Conservation (phyloP, 2,888 invertebrate genomes). For the Drosophila picticornis region DNA sequence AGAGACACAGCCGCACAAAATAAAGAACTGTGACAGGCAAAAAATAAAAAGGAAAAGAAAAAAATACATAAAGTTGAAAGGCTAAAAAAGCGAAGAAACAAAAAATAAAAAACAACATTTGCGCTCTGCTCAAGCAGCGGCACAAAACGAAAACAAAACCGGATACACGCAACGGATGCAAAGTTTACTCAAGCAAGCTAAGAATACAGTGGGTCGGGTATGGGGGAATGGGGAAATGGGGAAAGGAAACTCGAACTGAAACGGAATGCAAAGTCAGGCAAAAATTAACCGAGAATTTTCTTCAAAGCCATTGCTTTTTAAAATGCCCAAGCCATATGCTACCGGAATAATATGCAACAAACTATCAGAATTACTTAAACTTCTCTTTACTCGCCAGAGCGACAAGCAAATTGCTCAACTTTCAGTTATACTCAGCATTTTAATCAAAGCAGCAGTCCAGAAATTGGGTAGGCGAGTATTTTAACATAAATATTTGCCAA, state of each 20-base stretch:
- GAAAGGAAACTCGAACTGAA: slow-evolving; percentile 37
- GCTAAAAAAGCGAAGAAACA: slow-evolving; percentile 51
- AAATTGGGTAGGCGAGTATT: not conserved
- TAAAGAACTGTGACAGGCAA: slow-evolving; percentile 64
- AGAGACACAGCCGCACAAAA: slow-evolving; percentile 70
- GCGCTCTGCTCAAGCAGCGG: slow-evolving; percentile 64
- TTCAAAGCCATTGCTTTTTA: slow-evolving; percentile 14
- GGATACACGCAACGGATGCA: slow-evolving; percentile 77
- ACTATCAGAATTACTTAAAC: slow-evolving; percentile 23
- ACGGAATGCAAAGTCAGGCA: slow-evolving; percentile 56
- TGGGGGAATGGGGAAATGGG: not conserved
- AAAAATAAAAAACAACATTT: slow-evolving; percentile 50
- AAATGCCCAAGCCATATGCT: slow-evolving; percentile 22
- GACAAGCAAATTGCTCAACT: not conserved
- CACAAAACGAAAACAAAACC: slow-evolving; percentile 74
- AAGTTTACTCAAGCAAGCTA: slow-evolving; percentile 73
- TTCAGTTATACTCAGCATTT: slow-evolving; percentile 6
- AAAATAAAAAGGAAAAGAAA: slow-evolving; percentile 45
- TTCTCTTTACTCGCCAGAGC: slow-evolving; percentile 9
- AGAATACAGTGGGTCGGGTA: slow-evolving; percentile 17
- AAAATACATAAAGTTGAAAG: slow-evolving; percentile 59
- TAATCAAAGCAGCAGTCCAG: not conserved
- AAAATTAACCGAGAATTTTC: slow-evolving; percentile 57
- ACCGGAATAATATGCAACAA: slow-evolving; percentile 10
- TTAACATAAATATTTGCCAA: not conserved